These are phyloP conservation scores for Magallana angulata DNA, from an alignment of 1,140 invertebrate species.

Conservation along the genomic window DNA sequence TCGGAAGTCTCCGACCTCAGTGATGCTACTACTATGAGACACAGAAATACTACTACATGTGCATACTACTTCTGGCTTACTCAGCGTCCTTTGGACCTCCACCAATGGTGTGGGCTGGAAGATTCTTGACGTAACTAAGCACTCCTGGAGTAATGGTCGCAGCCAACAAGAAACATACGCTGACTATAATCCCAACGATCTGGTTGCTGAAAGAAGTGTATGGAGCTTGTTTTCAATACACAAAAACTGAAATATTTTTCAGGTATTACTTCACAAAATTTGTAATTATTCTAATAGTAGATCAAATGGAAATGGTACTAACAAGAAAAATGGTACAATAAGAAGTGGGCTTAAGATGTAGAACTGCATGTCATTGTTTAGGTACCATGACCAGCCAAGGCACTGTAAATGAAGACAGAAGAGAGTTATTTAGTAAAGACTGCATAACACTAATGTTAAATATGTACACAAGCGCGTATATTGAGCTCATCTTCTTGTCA, in stretches of 20 bases:
- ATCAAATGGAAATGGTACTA: conserved; percentile 45
- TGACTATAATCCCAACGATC: neutral
- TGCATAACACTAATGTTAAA: no score
- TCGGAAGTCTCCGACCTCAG: no score
- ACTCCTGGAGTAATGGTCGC: conserved; percentile 25
- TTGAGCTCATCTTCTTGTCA: no score
- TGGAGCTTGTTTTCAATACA: neutral
- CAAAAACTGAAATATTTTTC: no score
- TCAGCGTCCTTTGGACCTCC: conserved; percentile 8
- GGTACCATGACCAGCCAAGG: conserved; percentile 86
- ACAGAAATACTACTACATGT: no score
- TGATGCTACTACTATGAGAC: no score
- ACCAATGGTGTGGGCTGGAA: neutral
- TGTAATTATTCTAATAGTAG: neutral
- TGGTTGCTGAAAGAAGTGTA: neutral
- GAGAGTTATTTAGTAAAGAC: no score
- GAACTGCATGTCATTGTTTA: conserved; percentile 90
- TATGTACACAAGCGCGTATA: no score
- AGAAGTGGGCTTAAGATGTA: conserved; percentile 86
- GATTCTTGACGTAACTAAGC: neutral
- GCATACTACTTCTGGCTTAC: neutral
- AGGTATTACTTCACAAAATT: neutral
- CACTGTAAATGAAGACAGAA: conserved; percentile 82
- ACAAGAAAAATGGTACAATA: conserved; percentile 67
- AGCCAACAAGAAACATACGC: neutral